A percentile compares a stretch with the other conserved stretches of the same genome.
These are phyloP conservation scores for Bibio marci DNA, from an alignment of 2,888 invertebrate species.

Conservation along the genomic window DNA sequence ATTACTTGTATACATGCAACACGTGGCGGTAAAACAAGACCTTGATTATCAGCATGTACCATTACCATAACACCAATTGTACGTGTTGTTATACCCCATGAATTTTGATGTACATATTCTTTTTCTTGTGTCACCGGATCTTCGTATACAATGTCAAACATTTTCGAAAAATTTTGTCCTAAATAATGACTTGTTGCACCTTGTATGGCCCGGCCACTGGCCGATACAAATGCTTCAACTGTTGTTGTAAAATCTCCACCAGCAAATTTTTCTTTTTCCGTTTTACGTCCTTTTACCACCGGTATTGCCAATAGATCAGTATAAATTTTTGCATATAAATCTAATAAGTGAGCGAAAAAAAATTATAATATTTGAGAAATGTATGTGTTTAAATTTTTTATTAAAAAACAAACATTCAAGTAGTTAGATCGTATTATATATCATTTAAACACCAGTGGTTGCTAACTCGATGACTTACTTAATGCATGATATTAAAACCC, in stretches of 20 bases:
- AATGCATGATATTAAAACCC: too few relatives aligned
- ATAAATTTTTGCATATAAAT: conserved; percentile 81
- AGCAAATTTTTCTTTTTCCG: conserved; percentile 98
- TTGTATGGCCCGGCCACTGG: conserved; percentile 87
- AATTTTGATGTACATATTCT: conserved; percentile 87
- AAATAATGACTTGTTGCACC: conserved; percentile 97
- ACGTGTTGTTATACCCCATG: conserved; percentile 95
- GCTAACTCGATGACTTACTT: too few relatives aligned
- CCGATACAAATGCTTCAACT: conserved; percentile 87
- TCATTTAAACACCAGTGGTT: too few relatives aligned
- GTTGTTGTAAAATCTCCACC: conserved; percentile 96
- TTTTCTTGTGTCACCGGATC: conserved; percentile 82
- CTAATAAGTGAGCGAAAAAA: conserved; percentile 26
- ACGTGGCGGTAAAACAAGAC: conserved; percentile 85
- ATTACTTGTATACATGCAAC: conserved; percentile 77
- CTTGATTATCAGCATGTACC: conserved; percentile 93
- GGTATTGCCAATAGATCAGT: conserved; percentile 85
- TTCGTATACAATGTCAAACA: conserved; percentile 95
- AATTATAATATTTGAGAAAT: too few relatives aligned
- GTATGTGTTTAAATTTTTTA: too few relatives aligned
- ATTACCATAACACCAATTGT: conserved; percentile 87
- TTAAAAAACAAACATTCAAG: too few relatives aligned
- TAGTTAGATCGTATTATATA: too few relatives aligned
- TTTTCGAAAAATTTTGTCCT: conserved; percentile 98
- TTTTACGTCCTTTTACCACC: conserved; percentile 88